Evolutionary conservation across 1,140 invertebrate species (phyloP).

Genomic region (Drosophila bifasciata): DNA sequence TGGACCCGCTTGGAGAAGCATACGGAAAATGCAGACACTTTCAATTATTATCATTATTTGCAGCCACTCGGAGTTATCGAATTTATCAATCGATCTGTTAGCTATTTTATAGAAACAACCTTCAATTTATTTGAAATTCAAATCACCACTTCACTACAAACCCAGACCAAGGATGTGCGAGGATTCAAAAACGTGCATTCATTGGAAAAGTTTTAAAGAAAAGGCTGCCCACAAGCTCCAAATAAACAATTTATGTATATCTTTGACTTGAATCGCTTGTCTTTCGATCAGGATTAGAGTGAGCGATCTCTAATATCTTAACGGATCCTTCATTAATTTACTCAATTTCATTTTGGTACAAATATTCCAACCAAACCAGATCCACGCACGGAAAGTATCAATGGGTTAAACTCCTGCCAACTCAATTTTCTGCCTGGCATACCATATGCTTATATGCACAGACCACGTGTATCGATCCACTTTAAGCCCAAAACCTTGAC

Average conservation of each 20-base stretch:
- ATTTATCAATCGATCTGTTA: no score
- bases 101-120: no score
- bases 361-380: conserved; percentile 16
- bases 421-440: conserved; percentile 50
- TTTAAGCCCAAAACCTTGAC: conserved; percentile 40
- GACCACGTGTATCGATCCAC: conserved; percentile 8
- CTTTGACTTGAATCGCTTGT: background rate
- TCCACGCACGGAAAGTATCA: conserved; percentile 15
- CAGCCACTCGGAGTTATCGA: no score
- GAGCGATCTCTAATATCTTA: background rate
- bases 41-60: no score
- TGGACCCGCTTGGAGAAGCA: no score
- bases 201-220: no score
- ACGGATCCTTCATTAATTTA: background rate
- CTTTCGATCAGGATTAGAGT: background rate
- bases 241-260: background rate
- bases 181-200: no score
- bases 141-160: no score
- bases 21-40: no score
- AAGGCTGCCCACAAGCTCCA: no score
- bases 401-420: conserved; percentile 51
- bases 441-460: conserved; percentile 36
- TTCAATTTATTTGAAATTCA: no score
- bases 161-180: no score
- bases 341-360: background rate